Base-by-base conservation (phyloP, 2,888 invertebrate species). In the Agrotis clavis region DNA sequence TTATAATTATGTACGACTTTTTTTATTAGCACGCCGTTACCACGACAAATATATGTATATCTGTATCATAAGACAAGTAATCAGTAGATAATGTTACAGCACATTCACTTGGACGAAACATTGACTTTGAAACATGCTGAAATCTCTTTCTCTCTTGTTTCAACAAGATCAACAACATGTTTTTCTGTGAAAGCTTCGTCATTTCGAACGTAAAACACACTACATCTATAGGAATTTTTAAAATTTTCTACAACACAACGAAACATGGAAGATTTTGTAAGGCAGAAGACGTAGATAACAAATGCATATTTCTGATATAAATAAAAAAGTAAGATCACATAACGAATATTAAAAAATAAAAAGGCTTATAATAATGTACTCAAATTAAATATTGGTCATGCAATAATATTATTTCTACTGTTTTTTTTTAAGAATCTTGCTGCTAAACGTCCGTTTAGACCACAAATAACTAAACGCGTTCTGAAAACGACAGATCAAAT, bases 31-130 rank as follows among this genome's bases (percentile, higher is more conserved):
- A 78, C 75, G 68, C 69, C 16, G 47, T 62, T 67, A 64, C 51
- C 72, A 41, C 60, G 72, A 67, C 30, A 76, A 73, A 73, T 76
- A 73, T 62, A 54, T 71, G 62, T 71, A 67, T 79, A 79, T 81
- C 79, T 83, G 79, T 59, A 74, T 83, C 84, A 84, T 84, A 84
- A 84, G 84, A 84, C 69, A 72, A 77, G 64, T 79, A 62, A 57
- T 25, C 54, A 66, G 67, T 70, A 41, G 41, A 41, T 2, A 74
- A 16, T 62, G 54, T 62, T 69, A 35, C 35, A 35, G 35, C 35
- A n/a, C n/a, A n/a, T 35, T 35, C 35, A 6, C n/a, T 35, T 2
- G 30, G 57, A 13, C 35, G 57, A n/a, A 57, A 35, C 35, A n/a
- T 35, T 57, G 6, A 57, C n/a, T 41, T 41, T 41, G 41, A 41